Evolutionary conservation across 2,797 vertebrate species (phyloP).

Genomic region (Meda fulgida): DNA sequence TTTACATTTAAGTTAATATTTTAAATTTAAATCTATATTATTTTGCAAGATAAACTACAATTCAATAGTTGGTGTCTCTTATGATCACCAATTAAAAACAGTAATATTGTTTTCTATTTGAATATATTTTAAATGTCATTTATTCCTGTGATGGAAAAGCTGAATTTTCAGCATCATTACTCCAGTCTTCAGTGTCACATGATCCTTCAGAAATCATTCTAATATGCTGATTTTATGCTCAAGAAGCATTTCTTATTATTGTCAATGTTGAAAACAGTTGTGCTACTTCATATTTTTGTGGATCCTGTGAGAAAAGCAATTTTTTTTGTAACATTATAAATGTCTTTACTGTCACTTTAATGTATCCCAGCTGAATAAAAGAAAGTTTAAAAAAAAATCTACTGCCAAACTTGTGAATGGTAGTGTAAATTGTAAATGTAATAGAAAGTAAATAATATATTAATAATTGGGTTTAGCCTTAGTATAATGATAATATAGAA

Average conservation of each 20-base stretch:
- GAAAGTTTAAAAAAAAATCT: neutral
- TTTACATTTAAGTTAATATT: neutral
- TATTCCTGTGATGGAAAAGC: neutral
- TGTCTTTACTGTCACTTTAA: neutral
- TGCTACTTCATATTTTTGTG: neutral
- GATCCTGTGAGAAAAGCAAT: neutral
- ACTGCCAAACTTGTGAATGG: neutral
- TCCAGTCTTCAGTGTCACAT: neutral
- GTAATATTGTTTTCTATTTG: neutral
- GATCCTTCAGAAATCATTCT: neutral
- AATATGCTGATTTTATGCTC: neutral
- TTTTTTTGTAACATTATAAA: neutral
- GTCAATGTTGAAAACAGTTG: neutral
- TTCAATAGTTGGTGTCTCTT: neutral
- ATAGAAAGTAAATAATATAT: neutral
- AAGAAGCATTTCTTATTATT: neutral
- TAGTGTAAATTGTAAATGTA: neutral
- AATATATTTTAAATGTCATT: neutral
- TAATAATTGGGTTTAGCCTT: neutral
- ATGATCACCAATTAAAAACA: neutral
- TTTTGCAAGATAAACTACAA: neutral
- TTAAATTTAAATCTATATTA: neutral
- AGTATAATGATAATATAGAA: neutral
- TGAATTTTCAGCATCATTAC: neutral
- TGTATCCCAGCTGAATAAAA: neutral